phyloP scores from a whole-genome alignment of 2,888 invertebrate species.

The Aromia moschata region DNA sequence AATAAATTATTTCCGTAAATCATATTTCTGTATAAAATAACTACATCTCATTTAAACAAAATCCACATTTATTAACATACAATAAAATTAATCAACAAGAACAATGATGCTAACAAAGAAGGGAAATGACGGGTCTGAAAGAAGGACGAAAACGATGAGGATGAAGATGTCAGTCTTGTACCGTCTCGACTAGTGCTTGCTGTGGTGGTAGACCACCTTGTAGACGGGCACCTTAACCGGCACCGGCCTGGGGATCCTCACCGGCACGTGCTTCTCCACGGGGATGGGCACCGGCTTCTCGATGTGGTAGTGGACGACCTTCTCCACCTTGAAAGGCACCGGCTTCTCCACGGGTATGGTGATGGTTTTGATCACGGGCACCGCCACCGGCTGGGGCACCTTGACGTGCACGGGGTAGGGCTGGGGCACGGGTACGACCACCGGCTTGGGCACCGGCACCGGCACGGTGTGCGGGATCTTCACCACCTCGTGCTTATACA shows the following conservation, averaged over 20 bases:
- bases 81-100: conserved; percentile 21
- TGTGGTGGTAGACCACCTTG: conserved; percentile 76
- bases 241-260: conserved; percentile 73
- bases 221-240: conserved; percentile 78
- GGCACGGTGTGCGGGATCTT: conserved; percentile 64
- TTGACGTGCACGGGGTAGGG: conserved; percentile 76
- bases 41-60: not conserved
- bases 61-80: conserved; percentile 7
- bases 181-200: conserved; percentile 63
- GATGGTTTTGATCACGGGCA: conserved; percentile 75
- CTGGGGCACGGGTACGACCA: conserved; percentile 75
- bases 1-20: no score
- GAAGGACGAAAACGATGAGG: conserved; percentile 29
- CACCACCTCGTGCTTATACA: conserved; percentile 65
- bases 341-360: conserved; percentile 77
- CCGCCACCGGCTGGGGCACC: conserved; percentile 74
- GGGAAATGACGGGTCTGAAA: no score
- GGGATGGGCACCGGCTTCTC: conserved; percentile 76
- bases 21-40: no score
- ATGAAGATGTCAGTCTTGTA: conserved; percentile 49
- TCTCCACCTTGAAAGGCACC: conserved; percentile 76
- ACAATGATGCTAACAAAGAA: conserved; percentile 34
- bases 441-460: conserved; percentile 74
- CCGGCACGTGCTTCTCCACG: conserved; percentile 74
- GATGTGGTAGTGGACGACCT: conserved; percentile 71